Percentiles rank a stretch among this genome's conserved stretches.
These are phyloP conservation scores for Colinus virginianus DNA, from an alignment of 2,113 vertebrate species.

Conservation along the genomic window DNA sequence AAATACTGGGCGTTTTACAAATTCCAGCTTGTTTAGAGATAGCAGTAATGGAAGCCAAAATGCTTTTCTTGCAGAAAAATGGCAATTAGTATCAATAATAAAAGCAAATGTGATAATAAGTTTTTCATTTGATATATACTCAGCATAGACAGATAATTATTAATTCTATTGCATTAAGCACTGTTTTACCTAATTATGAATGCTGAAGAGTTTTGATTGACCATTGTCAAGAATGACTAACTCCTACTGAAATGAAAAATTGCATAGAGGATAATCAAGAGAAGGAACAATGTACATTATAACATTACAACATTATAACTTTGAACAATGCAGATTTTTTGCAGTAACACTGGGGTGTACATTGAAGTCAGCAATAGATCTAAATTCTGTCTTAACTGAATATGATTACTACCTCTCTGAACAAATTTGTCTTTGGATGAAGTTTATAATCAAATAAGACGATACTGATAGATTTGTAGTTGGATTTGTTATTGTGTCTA, in stretches of 20 bases:
- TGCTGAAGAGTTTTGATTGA: not conserved
- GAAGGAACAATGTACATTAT: not conserved
- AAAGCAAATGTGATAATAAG: not conserved
- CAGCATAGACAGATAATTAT: not conserved
- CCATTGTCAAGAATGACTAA: not conserved
- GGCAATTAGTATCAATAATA: not conserved
- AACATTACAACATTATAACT: not conserved
- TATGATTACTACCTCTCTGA: not conserved
- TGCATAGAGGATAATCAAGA: not conserved
- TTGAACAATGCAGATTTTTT: not conserved
- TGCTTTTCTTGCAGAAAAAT: not conserved
- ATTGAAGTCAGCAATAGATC: not conserved
- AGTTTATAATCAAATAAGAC: not conserved
- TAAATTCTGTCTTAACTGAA: not conserved
- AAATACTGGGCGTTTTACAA: not conserved
- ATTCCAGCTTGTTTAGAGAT: not conserved
- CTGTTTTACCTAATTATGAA: not conserved
- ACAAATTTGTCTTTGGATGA: not conserved
- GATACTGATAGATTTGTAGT: not conserved
- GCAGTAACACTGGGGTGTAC: not conserved
- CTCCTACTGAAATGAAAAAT: not conserved
- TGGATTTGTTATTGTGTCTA: not conserved
- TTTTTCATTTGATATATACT: not conserved
- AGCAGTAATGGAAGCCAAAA: not conserved
- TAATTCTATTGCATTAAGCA: not conserved